These are phyloP conservation scores for Scaptomyza flava DNA, from an alignment of 2,888 invertebrate species.

Conservation along the genomic window DNA sequence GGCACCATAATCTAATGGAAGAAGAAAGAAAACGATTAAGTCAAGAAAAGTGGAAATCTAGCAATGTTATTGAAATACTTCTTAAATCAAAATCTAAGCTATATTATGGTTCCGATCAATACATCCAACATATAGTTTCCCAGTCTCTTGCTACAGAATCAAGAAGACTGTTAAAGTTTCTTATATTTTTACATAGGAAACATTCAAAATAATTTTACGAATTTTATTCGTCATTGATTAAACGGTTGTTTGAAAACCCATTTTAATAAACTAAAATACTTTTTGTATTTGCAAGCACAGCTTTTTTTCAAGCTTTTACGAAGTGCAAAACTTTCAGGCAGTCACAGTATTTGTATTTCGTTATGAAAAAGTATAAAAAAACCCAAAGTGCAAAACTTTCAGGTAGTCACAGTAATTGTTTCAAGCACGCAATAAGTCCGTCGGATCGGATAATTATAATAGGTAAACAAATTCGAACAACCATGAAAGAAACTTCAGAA, in stretches of 20 bases:
- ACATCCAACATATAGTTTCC: slow-evolving; percentile 16
- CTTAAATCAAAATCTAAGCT: not conserved
- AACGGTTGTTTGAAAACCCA: no score
- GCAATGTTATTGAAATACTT: slow-evolving; percentile 12
- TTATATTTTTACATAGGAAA: slow-evolving; percentile 4
- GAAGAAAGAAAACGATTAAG: slow-evolving; percentile 12
- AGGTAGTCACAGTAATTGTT: not conserved
- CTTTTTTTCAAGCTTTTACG: no score
- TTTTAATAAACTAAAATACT: not conserved
- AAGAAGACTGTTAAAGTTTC: not conserved
- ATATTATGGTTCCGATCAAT: slow-evolving; percentile 11
- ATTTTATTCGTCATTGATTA: not conserved
- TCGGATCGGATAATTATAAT: not conserved
- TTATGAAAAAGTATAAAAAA: not conserved
- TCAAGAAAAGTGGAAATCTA: slow-evolving; percentile 29
- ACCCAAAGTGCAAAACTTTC: not conserved
- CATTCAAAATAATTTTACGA: not conserved
- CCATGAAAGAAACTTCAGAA: not conserved
- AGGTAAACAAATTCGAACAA: not conserved
- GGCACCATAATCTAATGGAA: not conserved
- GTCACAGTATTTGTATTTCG: not conserved
- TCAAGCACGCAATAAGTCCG: not conserved
- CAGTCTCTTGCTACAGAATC: not conserved
- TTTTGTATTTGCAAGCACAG: not conserved
- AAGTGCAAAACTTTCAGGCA: not conserved